Base-by-base conservation (phyloP, 2,888 invertebrate genomes). In the Chironomus riparius region DNA sequence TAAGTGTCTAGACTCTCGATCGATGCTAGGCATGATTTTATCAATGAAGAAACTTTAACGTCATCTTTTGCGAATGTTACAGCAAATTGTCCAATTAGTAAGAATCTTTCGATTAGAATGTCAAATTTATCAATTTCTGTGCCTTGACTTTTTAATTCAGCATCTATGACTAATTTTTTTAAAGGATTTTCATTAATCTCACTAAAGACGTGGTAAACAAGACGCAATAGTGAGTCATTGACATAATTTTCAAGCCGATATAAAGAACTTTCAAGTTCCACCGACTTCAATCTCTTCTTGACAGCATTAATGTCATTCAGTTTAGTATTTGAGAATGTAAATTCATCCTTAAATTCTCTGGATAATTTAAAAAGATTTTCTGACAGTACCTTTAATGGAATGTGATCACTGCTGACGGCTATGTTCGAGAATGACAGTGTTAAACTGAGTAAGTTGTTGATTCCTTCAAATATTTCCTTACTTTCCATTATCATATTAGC, bases 71-170 rank as follows among this genome's bases (percentile, higher is more conserved):
- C 80, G 77, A 82, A 82, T 0, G 81, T 80, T 71, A 82, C 81
- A 0, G 83, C 83, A 79, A 83, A 83, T 18, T 82, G 78, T 0
- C 84, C 84, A 72, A 84, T 83, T 78, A 83, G 84, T 1, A 81
- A 81, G 13, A 82, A 80, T 3, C 83, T 80, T 79, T 84, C 84
- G 3, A 83, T 78, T 76, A 83, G 83, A 0, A 83, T 81, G 80
- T 84, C 84, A 77, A 84, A 84, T 77, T 83, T 82, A 1, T 83
- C 83, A 76, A 83, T 82, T 2, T 80, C 78, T 47, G 81, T 82
- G 78, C 84, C 83, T 0, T 65, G 48, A 22, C 81, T 78, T 50
- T 18, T 56, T 1, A 78, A 78, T 69, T 76, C 62, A 5, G 78
- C 74, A 21, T 83, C 78, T 7, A 80, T 78, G 10, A 82, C 80